These are phyloP conservation scores for Passerculus sandwichensis DNA, from an alignment of 2,797 vertebrate species.

Conservation along the genomic window DNA sequence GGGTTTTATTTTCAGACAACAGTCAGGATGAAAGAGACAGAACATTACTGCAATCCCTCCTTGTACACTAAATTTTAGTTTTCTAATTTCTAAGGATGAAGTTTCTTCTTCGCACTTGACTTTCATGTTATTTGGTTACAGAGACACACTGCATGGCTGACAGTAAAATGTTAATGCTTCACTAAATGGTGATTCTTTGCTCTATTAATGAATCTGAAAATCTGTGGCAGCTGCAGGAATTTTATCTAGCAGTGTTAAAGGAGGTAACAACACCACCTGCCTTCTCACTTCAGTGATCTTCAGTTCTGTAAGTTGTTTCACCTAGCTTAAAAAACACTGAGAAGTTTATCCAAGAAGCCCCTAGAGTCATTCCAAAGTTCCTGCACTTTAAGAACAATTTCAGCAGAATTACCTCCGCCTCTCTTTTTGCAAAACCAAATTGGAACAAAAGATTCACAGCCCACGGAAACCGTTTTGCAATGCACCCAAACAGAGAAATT, in stretches of 20 bases:
- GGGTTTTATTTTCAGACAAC: neutral
- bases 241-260: neutral
- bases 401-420: neutral
- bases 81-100: neutral
- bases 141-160: neutral
- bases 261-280: neutral
- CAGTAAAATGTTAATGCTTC: neutral
- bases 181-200: neutral
- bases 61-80: neutral
- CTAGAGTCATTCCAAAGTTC: neutral
- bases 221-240: neutral
- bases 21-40: neutral
- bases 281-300: neutral
- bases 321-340: neutral
- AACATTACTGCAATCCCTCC: neutral
- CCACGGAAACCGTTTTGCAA: neutral
- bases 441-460: neutral
- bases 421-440: neutral
- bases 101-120: neutral
- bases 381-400: neutral
- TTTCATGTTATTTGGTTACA: neutral
- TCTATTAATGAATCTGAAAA: neutral
- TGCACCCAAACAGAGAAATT: slow-evolving; percentile 27
- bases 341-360: neutral
- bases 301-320: neutral